Evolutionary conservation across 2,888 invertebrate species (phyloP).

Genomic region (Xestia xanthographa): DNA sequence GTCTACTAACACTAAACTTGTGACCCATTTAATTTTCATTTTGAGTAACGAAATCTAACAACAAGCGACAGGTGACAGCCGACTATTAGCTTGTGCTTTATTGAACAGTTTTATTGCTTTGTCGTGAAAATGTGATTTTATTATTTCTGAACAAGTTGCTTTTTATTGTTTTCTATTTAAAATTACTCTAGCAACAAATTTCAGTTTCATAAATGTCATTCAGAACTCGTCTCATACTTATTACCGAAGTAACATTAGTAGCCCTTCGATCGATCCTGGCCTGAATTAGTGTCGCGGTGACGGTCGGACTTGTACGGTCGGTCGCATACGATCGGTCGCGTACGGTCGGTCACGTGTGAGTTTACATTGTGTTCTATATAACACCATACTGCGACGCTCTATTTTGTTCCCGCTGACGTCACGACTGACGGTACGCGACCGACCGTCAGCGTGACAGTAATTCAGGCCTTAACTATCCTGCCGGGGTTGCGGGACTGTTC

Average conservation of each 20-base stretch:
- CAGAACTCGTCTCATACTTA: background rate
- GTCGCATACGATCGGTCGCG: no score
- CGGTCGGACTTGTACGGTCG: no score
- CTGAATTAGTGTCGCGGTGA: no score
- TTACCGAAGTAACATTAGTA: background rate
- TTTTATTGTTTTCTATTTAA: background rate
- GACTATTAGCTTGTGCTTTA: background rate
- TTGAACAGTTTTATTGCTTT: background rate
- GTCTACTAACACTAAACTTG: background rate
- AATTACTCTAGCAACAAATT: background rate
- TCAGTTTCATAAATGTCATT: background rate
- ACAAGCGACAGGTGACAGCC: background rate
- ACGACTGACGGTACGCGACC: no score
- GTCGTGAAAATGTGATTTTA: background rate
- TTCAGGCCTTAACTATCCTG: no score
- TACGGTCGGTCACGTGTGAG: no score
- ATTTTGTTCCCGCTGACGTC: no score
- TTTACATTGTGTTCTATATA: no score
- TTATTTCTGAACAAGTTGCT: background rate
- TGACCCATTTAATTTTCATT: background rate
- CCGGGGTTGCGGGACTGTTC: no score
- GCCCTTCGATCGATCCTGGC: conserved; percentile 32
- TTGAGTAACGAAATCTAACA: background rate
- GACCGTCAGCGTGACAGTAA: no score
- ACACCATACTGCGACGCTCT: no score